Percentiles rank a stretch among this genome's conserved stretches.
These are phyloP conservation scores for Semnornis frantzii DNA, from an alignment of 2,113 vertebrate species.

Conservation along the genomic window DNA sequence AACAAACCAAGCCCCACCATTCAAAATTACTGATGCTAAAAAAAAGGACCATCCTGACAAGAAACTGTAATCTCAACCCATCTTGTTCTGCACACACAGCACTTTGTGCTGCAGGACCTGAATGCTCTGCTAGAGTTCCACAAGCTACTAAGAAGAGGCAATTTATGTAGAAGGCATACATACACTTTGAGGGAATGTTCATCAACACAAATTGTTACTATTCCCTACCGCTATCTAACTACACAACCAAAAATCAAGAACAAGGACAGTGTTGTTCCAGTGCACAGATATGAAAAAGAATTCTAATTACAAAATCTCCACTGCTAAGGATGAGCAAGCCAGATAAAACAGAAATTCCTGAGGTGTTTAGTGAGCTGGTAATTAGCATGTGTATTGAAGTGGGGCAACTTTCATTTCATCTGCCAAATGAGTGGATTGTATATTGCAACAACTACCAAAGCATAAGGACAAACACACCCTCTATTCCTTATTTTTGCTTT, in stretches of 20 bases:
- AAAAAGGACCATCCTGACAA: neutral
- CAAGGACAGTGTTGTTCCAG: neutral
- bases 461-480: neutral
- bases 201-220: neutral
- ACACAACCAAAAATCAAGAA: neutral
- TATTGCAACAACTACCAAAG: neutral
- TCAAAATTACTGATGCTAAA: neutral
- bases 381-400: neutral
- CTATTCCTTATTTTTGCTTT: neutral
- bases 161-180: accelerated
- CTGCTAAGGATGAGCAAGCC: neutral
- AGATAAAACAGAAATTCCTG: neutral
- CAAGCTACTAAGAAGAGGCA: neutral
- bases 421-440: neutral
- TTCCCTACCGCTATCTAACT: neutral
- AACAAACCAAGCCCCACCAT: neutral
- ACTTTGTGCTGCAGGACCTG: accelerated
- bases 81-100: accelerated
- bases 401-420: neutral
- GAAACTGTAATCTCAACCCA: no score
- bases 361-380: neutral
- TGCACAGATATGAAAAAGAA: neutral
- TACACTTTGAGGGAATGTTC: neutral
- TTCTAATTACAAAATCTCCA: neutral
- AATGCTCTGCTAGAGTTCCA: neutral